Percentiles rank a stretch among this genome's conserved stretches.
phyloP scores from a whole-genome alignment of 2,888 invertebrate species.

The Pollenia griseotomentosa region DNA sequence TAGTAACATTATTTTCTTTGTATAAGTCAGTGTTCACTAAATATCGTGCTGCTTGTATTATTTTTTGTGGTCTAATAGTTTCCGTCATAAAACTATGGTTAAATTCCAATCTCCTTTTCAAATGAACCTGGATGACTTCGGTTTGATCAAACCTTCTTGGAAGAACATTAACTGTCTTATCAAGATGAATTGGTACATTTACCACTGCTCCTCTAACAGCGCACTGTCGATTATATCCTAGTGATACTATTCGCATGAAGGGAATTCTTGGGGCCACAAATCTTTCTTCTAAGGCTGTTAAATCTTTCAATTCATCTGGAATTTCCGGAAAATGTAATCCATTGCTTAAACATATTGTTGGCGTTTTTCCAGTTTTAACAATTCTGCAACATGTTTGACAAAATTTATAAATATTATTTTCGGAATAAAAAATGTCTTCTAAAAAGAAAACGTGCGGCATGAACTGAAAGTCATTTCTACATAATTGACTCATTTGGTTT shows the following conservation, averaged over 20 bases:
- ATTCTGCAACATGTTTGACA: conserved; percentile 37
- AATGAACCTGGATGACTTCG: conserved; percentile 57
- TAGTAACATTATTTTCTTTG: conserved; percentile 37
- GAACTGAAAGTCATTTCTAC: neutral
- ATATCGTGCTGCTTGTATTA: conserved; percentile 46
- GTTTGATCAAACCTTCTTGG: conserved; percentile 55
- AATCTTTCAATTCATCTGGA: conserved; percentile 21
- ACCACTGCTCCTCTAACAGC: conserved; percentile 46
- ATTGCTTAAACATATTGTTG: conserved; percentile 22
- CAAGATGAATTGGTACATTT: neutral
- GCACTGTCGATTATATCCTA: conserved; percentile 46
- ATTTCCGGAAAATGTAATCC: conserved; percentile 38
- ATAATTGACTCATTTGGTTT: neutral
- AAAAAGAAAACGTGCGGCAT: conserved; percentile 3
- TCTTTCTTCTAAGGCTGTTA: conserved; percentile 48
- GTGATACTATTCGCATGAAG: conserved; percentile 56
- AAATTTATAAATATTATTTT: conserved; percentile 22
- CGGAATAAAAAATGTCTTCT: conserved; percentile 8
- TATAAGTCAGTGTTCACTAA: conserved; percentile 48
- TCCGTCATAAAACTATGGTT: conserved; percentile 59
- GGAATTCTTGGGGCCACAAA: conserved; percentile 54
- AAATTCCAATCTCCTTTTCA: conserved; percentile 54
- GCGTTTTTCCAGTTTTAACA: conserved; percentile 18
- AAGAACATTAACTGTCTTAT: conserved; percentile 42
- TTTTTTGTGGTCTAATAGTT: conserved; percentile 51